Evolutionary conservation across 2,888 invertebrate species (phyloP), one percentile per base, ranked within the genome.

Genomic region (Erebia palarica): DNA sequence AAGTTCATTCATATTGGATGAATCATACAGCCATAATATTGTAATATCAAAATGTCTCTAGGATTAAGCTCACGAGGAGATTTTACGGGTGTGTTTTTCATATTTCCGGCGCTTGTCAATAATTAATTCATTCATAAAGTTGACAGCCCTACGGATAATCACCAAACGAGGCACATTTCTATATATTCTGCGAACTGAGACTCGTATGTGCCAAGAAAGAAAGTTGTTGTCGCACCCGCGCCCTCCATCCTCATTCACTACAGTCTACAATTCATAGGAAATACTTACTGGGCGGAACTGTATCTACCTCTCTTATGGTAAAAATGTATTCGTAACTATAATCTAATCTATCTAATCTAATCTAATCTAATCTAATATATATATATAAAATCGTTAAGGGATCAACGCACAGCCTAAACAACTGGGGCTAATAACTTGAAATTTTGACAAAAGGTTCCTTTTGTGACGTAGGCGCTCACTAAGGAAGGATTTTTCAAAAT

Each of bases 151-250:
- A 65, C 13, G 9, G 13, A 51, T 16, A 63, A 53, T 27, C 36
- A n/a, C 53, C 27, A 13, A 82, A 85, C 79, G 78, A 77, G 76
- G 69, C 70, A 18, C 13, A 63, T 44, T 65, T 55, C 55, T 44
- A 42, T 44, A 65, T 55, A 65, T 65, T 65, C 65, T 21, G 55
- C 65, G 65, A 65, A 65, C 55, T 55, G 57, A 65, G 55, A 44
- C 57, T 65, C 65, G 65, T 57, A 55, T 65, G 65, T 65, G 65
- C 55, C 42, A 65, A 57, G 75, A 81, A 85, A 82, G 88, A 88
- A 88, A 88, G 87, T 86, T 81, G 84, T 69, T 79, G 80, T 79
- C 84, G 82, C 85, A 82, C 86, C 87, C 85, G 82, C 85, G 82
- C 86, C 87, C 85, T 86, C 78, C 87, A 85, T 86, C 78, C 68